Percentiles rank a stretch among this genome's conserved stretches.
These are phyloP conservation scores for Forficula auricularia DNA, from an alignment of 1,140 invertebrate species.

Conservation along the genomic window DNA sequence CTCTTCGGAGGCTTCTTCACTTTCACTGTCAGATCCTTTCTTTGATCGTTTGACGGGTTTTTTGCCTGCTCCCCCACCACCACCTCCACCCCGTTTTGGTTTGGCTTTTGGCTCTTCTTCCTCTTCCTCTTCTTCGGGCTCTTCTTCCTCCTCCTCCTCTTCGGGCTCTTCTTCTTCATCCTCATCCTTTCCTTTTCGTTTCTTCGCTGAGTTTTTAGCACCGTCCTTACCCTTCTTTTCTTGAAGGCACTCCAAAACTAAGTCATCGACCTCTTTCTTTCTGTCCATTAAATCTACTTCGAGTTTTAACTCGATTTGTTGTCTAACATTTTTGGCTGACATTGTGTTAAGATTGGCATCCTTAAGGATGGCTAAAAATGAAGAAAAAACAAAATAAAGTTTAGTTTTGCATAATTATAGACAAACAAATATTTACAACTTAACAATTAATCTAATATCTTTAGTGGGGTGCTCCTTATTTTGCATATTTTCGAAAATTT, in stretches of 20 bases:
- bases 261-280: constrained; percentile 66
- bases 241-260: constrained; percentile 60
- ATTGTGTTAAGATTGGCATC: constrained; percentile 65
- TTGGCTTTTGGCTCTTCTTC: constrained; percentile 37
- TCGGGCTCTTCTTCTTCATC: constrained; percentile 37
- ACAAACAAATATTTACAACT: no score
- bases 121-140: constrained; percentile 27
- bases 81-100: constrained; percentile 16
- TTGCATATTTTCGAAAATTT: no score
- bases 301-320: constrained; percentile 66
- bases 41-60: constrained; percentile 38
- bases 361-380: constrained; percentile 61
- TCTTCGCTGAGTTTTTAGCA: constrained; percentile 32
- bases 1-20: constrained; percentile 31
- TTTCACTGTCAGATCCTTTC: constrained; percentile 37
- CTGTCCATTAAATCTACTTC: constrained; percentile 52
- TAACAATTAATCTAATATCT: no score
- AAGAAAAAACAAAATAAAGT: constrained; percentile 13
- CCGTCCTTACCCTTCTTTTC: constrained; percentile 29
- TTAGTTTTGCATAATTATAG: no score
- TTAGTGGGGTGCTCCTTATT: no score
- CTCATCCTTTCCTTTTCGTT: constrained; percentile 39
- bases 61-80: no score
- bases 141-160: constrained; percentile 34
- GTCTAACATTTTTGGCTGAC: constrained; percentile 78